Evolutionary conservation across 2,113 vertebrate genomes (phyloP).

Genomic region (Microcebus griseorufus): DNA sequence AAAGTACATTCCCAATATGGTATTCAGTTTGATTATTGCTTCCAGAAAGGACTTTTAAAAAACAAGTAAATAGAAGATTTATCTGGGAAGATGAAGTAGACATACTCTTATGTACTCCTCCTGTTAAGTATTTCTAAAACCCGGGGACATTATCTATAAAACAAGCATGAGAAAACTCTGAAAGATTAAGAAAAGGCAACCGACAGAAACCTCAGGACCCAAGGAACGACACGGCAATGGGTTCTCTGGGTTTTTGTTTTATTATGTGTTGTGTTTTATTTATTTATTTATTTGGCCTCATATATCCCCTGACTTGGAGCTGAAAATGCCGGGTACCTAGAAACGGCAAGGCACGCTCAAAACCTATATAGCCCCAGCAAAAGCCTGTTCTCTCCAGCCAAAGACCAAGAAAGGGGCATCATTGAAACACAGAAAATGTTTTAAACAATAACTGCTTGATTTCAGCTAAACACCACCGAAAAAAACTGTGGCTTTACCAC

Average conservation of each 20-base stretch:
- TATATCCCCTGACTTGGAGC: background rate
- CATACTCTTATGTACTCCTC: background rate
- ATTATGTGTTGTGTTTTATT: background rate
- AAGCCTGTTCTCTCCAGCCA: background rate
- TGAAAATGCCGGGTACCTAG: background rate
- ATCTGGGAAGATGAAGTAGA: background rate
- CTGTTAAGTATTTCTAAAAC: background rate
- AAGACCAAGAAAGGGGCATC: background rate
- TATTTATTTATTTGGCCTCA: background rate
- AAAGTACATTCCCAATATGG: background rate
- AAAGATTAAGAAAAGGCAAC: background rate
- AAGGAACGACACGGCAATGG: background rate
- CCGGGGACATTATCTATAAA: background rate
- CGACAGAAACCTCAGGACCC: background rate
- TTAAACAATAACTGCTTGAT: background rate
- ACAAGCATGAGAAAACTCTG: background rate
- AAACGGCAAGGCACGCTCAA: background rate
- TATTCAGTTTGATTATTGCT: background rate
- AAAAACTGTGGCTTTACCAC: background rate
- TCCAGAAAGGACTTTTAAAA: background rate
- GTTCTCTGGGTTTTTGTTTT: background rate
- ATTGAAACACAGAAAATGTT: background rate
- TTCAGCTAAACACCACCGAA: background rate
- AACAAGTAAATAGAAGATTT: background rate
- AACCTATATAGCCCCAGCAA: background rate